Percentiles rank a stretch among this genome's conserved stretches.
phyloP scores from a whole-genome alignment of 2,797 vertebrate species.

The Gymnocypris eckloni region DNA sequence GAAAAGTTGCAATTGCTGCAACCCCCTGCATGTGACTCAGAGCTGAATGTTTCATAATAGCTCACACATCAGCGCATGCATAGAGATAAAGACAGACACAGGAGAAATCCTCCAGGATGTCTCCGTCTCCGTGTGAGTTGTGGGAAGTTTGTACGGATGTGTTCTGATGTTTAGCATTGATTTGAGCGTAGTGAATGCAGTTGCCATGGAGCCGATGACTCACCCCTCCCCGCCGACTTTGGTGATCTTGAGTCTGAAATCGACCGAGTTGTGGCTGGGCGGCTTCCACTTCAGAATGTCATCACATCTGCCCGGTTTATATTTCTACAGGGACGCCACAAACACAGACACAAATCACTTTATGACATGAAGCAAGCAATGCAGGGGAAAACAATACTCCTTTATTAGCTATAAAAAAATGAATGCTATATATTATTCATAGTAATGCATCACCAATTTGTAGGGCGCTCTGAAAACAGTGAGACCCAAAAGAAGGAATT shows the following conservation, averaged over 20 bases:
- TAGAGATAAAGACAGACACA: constrained; percentile 1
- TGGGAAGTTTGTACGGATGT: constrained; percentile 25
- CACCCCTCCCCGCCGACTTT: constrained; percentile 98
- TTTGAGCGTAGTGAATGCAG: constrained; percentile 31
- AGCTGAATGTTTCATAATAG: constrained; percentile 15
- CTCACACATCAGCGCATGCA: background rate
- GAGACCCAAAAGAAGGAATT: background rate
- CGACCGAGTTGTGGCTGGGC: constrained; percentile 96
- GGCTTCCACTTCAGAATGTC: constrained; percentile 99
- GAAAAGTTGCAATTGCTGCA: background rate
- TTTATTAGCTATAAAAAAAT: background rate
- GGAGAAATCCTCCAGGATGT: background rate
- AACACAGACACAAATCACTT: constrained; percentile 19
- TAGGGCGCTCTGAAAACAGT: background rate
- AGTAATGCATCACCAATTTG: background rate
- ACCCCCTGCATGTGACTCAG: constrained; percentile 10
- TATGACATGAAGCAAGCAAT: background rate
- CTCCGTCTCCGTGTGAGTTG: constrained; percentile 4
- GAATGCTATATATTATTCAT: background rate
- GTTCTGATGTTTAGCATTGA: constrained; percentile 45
- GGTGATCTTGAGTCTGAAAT: constrained; percentile 98
- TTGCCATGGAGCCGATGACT: constrained; percentile 75
- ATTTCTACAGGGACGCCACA: constrained; percentile 82
- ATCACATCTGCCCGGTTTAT: constrained; percentile 93
- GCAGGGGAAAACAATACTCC: background rate